Base-by-base conservation (phyloP, 2,797 vertebrate species). In the Danio kyathit region DNA sequence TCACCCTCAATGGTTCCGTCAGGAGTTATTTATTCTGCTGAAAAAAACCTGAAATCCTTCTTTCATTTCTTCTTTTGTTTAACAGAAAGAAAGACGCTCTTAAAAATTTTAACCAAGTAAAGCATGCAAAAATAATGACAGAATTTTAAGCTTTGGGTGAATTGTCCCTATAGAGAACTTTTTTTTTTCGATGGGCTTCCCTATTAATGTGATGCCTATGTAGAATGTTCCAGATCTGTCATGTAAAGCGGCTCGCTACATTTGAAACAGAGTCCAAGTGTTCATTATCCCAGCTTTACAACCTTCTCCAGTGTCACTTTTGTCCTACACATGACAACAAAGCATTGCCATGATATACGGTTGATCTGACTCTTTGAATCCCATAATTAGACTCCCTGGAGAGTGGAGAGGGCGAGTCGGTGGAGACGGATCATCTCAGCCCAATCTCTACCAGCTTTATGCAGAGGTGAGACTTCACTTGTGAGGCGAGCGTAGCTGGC, bases 331-430 rank as follows among this genome's bases (percentile, higher is more conserved):
- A 46, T 9, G 19, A 8, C 38, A 54, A 14, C 69, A 43, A 43
- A 41, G n/a, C 49, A 72, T 21, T 43, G 40, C 17, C 17, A 16
- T 11, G 13, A 54, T 66, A 56, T 66, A 48, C 14, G 2, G 19
- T 10, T 54, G 51, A 41, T 56, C 49, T 29, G 65, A 43, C 48
- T 66, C 54, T 21, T 21, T 59, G 41, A 5, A 59, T 59, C 52
- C 52, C 65, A n/a, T 79, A 79, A 79, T 79, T 71, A 79, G 56
- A n/a, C 46, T 79, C 76, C 38, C 66, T 29, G 66, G 54, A 44
- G 29, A 11, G 19, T 0, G 5, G 5, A 2, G 56, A n/a, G 13
- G 19, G 38, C 56, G 12, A 16, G 19, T 19, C 44, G 3, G 14
- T 41, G 8, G 19, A 69, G 65, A 69, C 19, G 2, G 14, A 69